Conservation (phyloP, 2,888 invertebrate genomes). For the Busseola fusca region DNA sequence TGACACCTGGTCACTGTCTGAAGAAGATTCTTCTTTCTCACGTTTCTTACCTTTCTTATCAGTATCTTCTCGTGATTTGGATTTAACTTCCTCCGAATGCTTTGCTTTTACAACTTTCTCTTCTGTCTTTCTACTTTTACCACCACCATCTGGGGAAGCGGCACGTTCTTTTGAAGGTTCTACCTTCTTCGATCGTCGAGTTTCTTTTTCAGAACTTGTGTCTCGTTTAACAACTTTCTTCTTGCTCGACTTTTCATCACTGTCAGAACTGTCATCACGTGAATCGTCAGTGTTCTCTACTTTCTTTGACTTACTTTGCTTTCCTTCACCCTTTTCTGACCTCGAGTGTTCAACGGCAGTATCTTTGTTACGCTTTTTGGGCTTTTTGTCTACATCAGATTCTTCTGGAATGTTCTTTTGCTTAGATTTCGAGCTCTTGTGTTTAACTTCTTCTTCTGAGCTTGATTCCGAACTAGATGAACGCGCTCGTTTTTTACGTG, state of each 20-base stretch:
- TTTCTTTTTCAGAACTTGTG: constrained; percentile 84
- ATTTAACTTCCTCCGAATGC: constrained; percentile 86
- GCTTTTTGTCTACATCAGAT: constrained; percentile 83
- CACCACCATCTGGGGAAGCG: constrained; percentile 78
- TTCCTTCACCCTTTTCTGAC: constrained; percentile 78
- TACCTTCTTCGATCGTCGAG: constrained; percentile 78
- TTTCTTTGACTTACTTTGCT: constrained; percentile 80
- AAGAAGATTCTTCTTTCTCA: constrained; percentile 89
- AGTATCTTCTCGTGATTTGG: constrained; percentile 89
- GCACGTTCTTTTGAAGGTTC: constrained; percentile 80
- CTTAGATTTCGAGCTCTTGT: constrained; percentile 83
- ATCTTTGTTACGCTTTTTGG: constrained; percentile 82
- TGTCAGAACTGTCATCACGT: constrained; percentile 83
- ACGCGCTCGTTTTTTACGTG: constrained; percentile 83
- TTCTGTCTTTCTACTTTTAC: constrained; percentile 78
- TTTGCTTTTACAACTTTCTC: constrained; percentile 86
- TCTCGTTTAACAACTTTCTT: constrained; percentile 86
- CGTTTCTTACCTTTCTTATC: constrained; percentile 90
- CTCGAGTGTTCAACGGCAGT: constrained; percentile 77
- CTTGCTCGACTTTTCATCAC: constrained; percentile 87
- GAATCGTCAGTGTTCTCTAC: constrained; percentile 82
- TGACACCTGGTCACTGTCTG: constrained; percentile 85
- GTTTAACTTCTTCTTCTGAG: constrained; percentile 87
- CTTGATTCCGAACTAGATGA: constrained; percentile 87
- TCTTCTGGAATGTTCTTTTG: constrained; percentile 86